Conservation (phyloP, 2,888 invertebrate genomes). For the Leptothorax acervorum region DNA sequence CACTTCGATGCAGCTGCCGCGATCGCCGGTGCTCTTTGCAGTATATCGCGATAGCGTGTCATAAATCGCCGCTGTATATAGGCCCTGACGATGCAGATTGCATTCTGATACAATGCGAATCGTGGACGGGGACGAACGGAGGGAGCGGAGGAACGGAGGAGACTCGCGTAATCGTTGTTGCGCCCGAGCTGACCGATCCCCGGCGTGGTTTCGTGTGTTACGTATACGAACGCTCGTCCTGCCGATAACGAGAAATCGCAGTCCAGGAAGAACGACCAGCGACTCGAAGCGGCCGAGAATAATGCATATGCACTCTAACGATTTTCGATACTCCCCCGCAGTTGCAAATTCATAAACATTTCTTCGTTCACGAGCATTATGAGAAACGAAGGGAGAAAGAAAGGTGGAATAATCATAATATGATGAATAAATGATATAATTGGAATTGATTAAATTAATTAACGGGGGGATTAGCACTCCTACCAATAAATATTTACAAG, state of each 20-base stretch:
- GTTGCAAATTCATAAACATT: background rate
- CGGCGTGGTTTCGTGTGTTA: conserved; percentile 14
- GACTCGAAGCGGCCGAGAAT: background rate
- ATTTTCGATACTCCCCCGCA: background rate
- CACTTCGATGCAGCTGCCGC: conserved; percentile 30
- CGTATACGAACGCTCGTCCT: background rate
- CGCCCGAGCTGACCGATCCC: conserved; percentile 18
- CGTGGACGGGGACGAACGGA: background rate
- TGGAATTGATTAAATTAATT: background rate
- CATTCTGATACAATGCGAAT: conserved; percentile 41
- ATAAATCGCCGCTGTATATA: conserved; percentile 41
- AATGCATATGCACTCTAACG: background rate
- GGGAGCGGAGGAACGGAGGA: background rate
- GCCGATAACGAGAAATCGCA: conserved; percentile 35
- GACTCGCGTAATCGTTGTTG: conserved; percentile 24
- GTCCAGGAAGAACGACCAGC: background rate
- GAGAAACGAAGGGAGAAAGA: background rate
- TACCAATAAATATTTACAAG: conserved; percentile 3
- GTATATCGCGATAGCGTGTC: conserved; percentile 30
- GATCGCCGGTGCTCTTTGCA: conserved; percentile 11
- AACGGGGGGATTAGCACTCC: too few relatives aligned
- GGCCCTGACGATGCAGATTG: conserved; percentile 39
- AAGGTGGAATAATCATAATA: background rate
- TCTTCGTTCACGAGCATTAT: background rate
- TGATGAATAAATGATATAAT: background rate